These are phyloP conservation scores for Fundulus diaphanus DNA, from an alignment of 2,797 vertebrate genomes.

Conservation along the genomic window DNA sequence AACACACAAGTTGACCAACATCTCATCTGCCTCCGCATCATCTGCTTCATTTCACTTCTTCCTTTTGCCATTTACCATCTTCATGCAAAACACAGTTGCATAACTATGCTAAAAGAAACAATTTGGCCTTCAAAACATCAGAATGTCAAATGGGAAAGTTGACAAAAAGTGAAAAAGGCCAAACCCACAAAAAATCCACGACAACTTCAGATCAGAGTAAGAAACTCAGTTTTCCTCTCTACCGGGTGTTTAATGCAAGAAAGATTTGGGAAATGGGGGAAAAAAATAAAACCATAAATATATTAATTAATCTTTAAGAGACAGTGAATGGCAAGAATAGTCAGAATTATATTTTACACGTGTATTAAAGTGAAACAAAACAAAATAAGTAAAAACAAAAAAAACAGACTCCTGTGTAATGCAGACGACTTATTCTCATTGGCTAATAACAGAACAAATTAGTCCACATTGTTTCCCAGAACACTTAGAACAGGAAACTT, in stretches of 20 bases:
- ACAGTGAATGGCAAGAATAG: background rate
- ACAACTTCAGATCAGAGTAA: slow-evolving; percentile 8
- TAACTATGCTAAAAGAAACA: slow-evolving; percentile 66
- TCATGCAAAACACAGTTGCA: slow-evolving; percentile 52
- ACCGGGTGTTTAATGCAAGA: background rate
- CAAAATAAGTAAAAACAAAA: background rate
- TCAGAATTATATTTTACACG: background rate
- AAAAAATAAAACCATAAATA: background rate
- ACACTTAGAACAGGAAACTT: slow-evolving; percentile 36
- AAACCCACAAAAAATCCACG: slow-evolving; percentile 26
- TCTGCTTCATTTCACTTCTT: slow-evolving; percentile 33
- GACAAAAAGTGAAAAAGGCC: slow-evolving; percentile 28
- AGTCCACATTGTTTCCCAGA: slow-evolving; percentile 1
- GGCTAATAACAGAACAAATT: slow-evolving; percentile 17
- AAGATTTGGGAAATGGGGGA: background rate
- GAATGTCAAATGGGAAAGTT: slow-evolving; percentile 64
- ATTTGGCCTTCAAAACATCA: slow-evolving; percentile 52
- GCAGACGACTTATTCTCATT: background rate
- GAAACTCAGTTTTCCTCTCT: background rate
- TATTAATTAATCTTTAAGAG: background rate
- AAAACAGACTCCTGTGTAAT: background rate
- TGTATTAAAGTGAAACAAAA: background rate
- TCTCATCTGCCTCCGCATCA: slow-evolving; percentile 30
- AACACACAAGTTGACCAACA: slow-evolving; percentile 24
- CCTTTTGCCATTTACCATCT: slow-evolving; percentile 23